Evolutionary conservation across 2,113 vertebrate genomes (phyloP).

Genomic region (Epinephelus fuscoguttatus): DNA sequence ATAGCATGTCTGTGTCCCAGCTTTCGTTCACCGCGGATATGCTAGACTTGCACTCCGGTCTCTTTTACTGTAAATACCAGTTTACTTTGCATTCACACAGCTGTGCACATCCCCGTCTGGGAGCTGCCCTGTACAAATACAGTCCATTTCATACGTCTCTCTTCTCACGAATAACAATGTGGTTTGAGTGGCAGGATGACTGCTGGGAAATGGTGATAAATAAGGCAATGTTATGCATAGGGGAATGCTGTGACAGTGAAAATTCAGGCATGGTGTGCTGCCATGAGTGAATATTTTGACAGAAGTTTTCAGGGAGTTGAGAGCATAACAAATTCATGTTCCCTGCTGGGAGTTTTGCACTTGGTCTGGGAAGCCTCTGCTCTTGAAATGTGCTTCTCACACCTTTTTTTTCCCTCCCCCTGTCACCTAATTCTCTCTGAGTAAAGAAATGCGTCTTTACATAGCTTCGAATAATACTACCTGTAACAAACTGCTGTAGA

Average conservation of each 20-base stretch:
- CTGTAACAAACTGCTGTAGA: background rate
- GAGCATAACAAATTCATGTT: slow-evolving; percentile 38
- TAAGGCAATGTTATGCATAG: slow-evolving; percentile 16
- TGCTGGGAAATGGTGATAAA: slow-evolving; percentile 43
- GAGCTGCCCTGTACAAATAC: slow-evolving; percentile 18
- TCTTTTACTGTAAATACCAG: slow-evolving; percentile 9
- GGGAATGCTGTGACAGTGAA: slow-evolving; percentile 5
- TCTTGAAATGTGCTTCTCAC: slow-evolving; percentile 40
- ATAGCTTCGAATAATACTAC: background rate
- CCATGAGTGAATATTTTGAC: slow-evolving; percentile 33
- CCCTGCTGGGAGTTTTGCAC: slow-evolving; percentile 43
- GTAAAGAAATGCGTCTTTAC: background rate
- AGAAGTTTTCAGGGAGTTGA: slow-evolving; percentile 35
- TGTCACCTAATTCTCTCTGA: background rate
- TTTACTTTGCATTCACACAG: slow-evolving; percentile 15
- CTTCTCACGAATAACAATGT: slow-evolving; percentile 21
- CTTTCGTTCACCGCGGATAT: slow-evolving; percentile 18
- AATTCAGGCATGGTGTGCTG: background rate
- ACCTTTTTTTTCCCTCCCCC: background rate
- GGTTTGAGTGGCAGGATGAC: slow-evolving; percentile 39
- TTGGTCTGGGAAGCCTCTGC: slow-evolving; percentile 6
- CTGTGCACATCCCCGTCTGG: background rate
- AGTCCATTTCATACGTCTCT: slow-evolving; percentile 20
- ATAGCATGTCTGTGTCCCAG: slow-evolving; percentile 18
- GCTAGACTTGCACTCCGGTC: background rate